Percentiles rank a stretch among this genome's conserved stretches.
Evolutionary conservation across 2,113 vertebrate species (phyloP).

Genomic region (Nestor notabilis): DNA sequence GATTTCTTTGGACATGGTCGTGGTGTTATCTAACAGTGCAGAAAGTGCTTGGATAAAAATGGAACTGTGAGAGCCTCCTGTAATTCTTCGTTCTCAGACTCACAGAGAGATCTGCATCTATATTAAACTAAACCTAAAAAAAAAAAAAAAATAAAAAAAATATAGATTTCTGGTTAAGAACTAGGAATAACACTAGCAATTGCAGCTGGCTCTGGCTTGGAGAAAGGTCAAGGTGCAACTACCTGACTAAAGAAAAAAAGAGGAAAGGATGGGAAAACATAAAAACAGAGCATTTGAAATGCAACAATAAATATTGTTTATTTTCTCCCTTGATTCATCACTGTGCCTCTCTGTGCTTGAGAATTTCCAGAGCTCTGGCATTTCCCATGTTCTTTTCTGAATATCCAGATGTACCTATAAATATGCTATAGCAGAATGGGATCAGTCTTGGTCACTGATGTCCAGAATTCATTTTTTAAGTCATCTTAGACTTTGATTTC

Average conservation of each 20-base stretch:
- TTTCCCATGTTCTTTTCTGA: neutral
- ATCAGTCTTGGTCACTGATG: neutral
- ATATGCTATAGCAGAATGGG: neutral
- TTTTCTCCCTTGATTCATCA: neutral
- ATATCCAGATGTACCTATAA: neutral
- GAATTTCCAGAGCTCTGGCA: neutral
- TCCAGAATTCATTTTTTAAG: neutral
- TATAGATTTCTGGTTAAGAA: neutral
- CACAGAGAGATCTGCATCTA: neutral
- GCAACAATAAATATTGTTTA: neutral
- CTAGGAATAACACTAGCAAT: neutral
- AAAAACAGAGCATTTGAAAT: neutral
- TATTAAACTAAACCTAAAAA: no score
- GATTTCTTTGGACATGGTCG: neutral
- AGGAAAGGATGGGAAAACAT: neutral
- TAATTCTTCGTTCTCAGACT: neutral
- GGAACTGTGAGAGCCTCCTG: neutral
- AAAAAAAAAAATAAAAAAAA: rapidly evolving
- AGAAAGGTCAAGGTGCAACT: neutral
- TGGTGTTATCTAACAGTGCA: neutral
- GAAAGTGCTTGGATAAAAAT: neutral
- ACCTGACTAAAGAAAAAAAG: neutral
- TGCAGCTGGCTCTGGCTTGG: neutral
- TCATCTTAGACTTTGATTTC: neutral
- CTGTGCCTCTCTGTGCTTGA: neutral